Percentiles rank a stretch among this genome's conserved stretches.
phyloP scores from a whole-genome alignment of 2,888 invertebrate species.

The Melangyna quadrimaculata region DNA sequence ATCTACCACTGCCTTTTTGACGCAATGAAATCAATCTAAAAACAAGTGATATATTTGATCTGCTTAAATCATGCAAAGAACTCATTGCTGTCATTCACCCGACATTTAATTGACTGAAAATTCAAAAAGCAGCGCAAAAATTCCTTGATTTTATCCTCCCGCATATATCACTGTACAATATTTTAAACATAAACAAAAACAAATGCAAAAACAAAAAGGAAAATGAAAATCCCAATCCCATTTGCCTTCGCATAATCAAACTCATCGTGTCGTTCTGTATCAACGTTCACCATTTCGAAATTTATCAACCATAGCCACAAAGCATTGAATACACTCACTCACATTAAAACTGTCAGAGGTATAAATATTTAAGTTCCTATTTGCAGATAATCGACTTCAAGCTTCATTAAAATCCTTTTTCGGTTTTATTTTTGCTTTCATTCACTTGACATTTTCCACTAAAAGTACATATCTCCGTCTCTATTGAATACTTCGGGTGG shows the following conservation, averaged over 20 bases:
- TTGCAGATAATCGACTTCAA: slow-evolving; percentile 70
- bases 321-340: slow-evolving; percentile 37
- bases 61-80: neutral
- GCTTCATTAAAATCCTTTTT: slow-evolving; percentile 67
- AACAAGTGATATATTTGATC: neutral
- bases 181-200: slow-evolving; percentile 34
- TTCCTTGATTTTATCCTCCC: neutral
- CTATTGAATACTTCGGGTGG: too few relatives aligned
- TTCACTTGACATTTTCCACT: slow-evolving; percentile 52
- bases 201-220: neutral
- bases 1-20: too few relatives aligned
- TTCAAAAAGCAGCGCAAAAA: neutral
- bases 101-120: slow-evolving; percentile 15
- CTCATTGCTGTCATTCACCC: neutral
- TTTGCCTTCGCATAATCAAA: slow-evolving; percentile 31
- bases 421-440: slow-evolving; percentile 45
- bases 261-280: slow-evolving; percentile 2
- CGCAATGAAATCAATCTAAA: neutral
- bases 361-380: slow-evolving; percentile 70
- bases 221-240: neutral
- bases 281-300: slow-evolving; percentile 18
- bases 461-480: neutral
- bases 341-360: slow-evolving; percentile 33
- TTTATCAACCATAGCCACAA: slow-evolving; percentile 61
- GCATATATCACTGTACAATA: too few relatives aligned